Base-by-base conservation (phyloP, 2,797 vertebrate genomes). In the Gymnodraco acuticeps region DNA sequence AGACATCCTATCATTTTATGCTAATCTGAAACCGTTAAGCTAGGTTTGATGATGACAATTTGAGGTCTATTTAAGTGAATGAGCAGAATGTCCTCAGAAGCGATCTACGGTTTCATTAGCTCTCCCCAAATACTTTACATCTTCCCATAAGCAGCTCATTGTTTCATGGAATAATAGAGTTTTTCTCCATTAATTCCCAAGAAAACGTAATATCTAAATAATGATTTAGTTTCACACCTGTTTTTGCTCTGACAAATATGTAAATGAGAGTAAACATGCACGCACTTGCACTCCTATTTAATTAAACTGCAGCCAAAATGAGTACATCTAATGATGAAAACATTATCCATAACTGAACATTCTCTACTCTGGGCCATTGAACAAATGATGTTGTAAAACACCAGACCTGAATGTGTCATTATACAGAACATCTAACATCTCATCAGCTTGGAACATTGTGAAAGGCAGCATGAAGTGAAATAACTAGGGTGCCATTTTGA, bases 11-110 rank as follows among this genome's bases (percentile, higher is more conserved):
- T 58, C 60, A 59, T 78, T 78, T 75, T 56, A 53, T 53, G 43
- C 20, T 77, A 72, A 88, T 83, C 81, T 63, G 41, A 86, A 78
- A 52, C 59, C 31, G 1, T 80, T 83, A 72, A 74, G 48, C 23
- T 77, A 53, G 70, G 82, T 78, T 64, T 72, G 61, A 87, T 70
- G 53, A 72, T 82, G 41, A 74, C 60, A 38, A 75, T 75, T 76
- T 62, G n/a, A 55, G 33, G 51, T 75, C 52, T 71, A 50, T 73
- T 76, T 56, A 77, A 78, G 55, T 62, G 43, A 77, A 72, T 75
- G 54, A 27, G 51, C 50, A 56, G 10, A 74, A 66, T 53, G 66
- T 38, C 60, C 52, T 54, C 43, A 58, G 55, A 70, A 50, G 55
- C 43, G 43, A 47, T 59, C 38, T 51, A 45, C 12, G 6, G 42